Evolutionary conservation across 2,113 vertebrate species (phyloP).

Genomic region (Otus sunia): DNA sequence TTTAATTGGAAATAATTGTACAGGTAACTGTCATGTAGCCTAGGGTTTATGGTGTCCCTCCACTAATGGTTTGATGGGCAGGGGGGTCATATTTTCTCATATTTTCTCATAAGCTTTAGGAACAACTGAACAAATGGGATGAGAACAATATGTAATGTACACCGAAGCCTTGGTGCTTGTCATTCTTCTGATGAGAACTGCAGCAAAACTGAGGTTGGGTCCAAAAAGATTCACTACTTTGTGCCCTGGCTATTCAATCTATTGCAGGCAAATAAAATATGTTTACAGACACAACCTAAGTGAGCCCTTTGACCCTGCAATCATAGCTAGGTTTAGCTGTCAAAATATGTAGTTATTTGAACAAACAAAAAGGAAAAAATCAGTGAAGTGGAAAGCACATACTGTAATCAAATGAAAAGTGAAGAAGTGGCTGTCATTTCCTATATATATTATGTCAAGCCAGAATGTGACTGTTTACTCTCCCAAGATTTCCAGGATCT

Average conservation of each 20-base stretch:
- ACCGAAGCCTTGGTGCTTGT: not conserved
- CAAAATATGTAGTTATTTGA: not conserved
- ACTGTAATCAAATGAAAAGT: not conserved
- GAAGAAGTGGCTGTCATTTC: not conserved
- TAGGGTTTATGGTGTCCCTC: not conserved
- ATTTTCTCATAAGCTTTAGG: not conserved
- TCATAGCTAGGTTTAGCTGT: not conserved
- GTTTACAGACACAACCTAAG: not conserved
- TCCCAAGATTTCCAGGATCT: not conserved
- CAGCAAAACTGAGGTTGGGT: not conserved
- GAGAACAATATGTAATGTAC: not conserved
- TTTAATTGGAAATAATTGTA: not conserved
- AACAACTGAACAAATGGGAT: fast-evolving
- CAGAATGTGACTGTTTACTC: not conserved
- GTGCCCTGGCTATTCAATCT: not conserved
- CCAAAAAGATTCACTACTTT: not conserved
- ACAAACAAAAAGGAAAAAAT: not conserved
- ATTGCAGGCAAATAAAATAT: not conserved
- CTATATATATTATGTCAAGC: not conserved
- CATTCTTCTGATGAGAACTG: not conserved
- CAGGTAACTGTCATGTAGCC: not conserved
- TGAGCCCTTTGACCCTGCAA: not conserved
- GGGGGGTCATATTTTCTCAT: not conserved
- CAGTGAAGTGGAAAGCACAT: not conserved
- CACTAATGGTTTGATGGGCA: not conserved